These are phyloP conservation scores for Hemicordylus capensis DNA, from an alignment of 2,113 vertebrate species.

Conservation along the genomic window DNA sequence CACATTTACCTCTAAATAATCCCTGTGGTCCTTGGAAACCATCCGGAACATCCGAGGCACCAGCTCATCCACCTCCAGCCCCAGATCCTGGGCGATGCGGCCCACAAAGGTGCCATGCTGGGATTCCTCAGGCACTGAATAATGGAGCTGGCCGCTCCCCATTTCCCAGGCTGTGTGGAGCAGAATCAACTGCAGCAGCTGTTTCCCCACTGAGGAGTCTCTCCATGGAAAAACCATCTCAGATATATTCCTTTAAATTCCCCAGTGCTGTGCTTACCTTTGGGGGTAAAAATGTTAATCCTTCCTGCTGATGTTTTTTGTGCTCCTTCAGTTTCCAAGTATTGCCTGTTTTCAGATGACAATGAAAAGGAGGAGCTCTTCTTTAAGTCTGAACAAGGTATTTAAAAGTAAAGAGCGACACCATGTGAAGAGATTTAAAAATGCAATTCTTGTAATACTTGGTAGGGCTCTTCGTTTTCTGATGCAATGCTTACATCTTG, in stretches of 20 bases:
- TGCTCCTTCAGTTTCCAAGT: background rate
- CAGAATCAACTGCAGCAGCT: conserved; percentile 35
- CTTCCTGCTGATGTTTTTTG: background rate
- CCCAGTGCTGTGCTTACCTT: background rate
- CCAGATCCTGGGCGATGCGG: background rate
- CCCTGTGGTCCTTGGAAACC: background rate
- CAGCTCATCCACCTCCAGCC: background rate
- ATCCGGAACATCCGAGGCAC: conserved; percentile 14
- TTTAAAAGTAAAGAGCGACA: conserved; percentile 19
- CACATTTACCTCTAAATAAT: conserved; percentile 6
- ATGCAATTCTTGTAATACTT: background rate
- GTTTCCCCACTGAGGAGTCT: background rate
- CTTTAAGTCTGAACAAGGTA: background rate
- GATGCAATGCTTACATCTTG: background rate
- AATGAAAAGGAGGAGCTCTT: background rate
- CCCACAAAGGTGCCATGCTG: background rate
- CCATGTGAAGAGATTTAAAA: conserved; percentile 6
- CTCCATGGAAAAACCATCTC: conserved; percentile 32
- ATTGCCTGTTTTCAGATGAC: background rate
- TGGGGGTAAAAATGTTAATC: background rate
- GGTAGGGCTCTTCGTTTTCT: background rate
- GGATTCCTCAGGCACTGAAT: background rate
- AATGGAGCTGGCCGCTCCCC: conserved; percentile 41
- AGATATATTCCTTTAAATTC: background rate
- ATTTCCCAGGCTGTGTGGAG: conserved; percentile 31